phyloP scores from a whole-genome alignment of 2,113 vertebrate species.

The Catharus fuscescens region DNA sequence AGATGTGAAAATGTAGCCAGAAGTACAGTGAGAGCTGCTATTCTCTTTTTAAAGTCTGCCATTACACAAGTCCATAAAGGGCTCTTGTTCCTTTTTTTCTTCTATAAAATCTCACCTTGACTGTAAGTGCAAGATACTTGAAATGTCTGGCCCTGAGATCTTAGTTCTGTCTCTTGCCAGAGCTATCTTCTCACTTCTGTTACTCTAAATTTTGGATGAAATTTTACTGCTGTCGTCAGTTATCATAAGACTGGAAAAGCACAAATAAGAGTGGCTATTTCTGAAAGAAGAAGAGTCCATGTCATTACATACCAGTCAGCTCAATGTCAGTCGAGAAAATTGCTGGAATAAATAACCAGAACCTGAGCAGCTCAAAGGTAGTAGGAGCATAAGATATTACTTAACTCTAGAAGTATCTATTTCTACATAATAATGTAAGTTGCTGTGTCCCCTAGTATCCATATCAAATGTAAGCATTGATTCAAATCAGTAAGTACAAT shows the following conservation, averaged over 20 bases:
- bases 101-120: not conserved
- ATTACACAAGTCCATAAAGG: not conserved
- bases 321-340: not conserved
- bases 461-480: not conserved
- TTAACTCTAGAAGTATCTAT: not conserved
- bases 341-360: not conserved
- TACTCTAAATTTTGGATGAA: not conserved
- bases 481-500: not conserved
- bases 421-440: not conserved
- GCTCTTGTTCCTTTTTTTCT: not conserved
- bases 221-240: not conserved
- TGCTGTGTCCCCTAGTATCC: not conserved
- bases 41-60: not conserved
- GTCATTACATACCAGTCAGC: not conserved
- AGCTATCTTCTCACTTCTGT: not conserved
- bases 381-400: not conserved
- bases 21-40: not conserved
- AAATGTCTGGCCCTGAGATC: not conserved
- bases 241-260: not conserved
- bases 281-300: not conserved
- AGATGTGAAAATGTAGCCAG: not conserved
- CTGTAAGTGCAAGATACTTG: not conserved
- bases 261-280: not conserved
- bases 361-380: not conserved
- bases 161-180: not conserved